Percentiles rank a stretch among this genome's conserved stretches.
Evolutionary conservation across 2,797 vertebrate genomes (phyloP).

Genomic region (Tragelaphus eurycerus): DNA sequence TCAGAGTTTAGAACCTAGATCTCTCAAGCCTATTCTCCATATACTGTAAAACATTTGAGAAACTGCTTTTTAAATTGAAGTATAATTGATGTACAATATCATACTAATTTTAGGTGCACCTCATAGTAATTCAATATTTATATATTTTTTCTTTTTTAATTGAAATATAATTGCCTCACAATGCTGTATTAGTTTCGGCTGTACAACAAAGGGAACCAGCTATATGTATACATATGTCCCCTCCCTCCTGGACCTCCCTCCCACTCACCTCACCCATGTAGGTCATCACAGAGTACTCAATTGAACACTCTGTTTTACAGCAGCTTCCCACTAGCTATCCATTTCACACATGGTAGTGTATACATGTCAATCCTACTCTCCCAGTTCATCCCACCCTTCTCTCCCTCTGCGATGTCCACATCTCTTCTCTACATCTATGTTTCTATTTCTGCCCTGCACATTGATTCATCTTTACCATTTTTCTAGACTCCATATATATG

Average conservation of each 20-base stretch:
- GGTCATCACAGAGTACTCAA: neutral
- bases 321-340: neutral
- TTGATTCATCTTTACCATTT: neutral
- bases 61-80: neutral
- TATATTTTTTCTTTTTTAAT: neutral
- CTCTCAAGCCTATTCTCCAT: neutral
- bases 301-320: neutral
- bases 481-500: neutral
- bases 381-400: neutral
- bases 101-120: neutral
- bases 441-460: neutral
- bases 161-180: neutral
- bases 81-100: neutral
- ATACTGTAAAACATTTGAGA: neutral
- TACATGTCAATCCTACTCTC: neutral
- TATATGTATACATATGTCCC: neutral
- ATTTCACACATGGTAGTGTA: neutral
- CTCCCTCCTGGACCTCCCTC: neutral
- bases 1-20: slow-evolving; percentile 57
- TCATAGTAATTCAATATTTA: neutral
- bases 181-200: neutral
- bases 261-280: neutral
- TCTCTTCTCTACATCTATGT: neutral
- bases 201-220: neutral
- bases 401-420: neutral